A percentile compares a stretch with the other conserved stretches of the same genome.
These are phyloP conservation scores for Scaptomyza montana DNA, from an alignment of 1,140 invertebrate genomes.

Conservation along the genomic window DNA sequence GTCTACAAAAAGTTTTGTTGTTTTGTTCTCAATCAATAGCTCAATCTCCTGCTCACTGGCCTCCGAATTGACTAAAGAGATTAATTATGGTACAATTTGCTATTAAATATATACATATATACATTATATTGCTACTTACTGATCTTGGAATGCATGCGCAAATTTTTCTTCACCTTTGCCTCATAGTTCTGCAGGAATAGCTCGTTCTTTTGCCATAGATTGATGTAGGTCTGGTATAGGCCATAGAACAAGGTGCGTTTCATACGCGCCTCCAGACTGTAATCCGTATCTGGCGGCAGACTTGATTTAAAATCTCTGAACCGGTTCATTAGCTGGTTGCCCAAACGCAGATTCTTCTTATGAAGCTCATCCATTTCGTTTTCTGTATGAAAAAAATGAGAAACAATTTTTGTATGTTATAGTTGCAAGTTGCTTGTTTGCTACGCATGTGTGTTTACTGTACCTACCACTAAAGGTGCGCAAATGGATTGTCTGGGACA, in stretches of 20 bases:
- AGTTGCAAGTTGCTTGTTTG: background rate
- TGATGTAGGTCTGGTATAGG: slow-evolving; percentile 76
- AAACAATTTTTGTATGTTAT: background rate
- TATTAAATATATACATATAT: too few species aligned
- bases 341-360: slow-evolving; percentile 71
- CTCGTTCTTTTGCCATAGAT: slow-evolving; percentile 81
- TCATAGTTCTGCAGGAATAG: slow-evolving; percentile 77
- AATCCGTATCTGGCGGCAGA: slow-evolving; percentile 75
- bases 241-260: slow-evolving; percentile 80
- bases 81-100: too few species aligned
- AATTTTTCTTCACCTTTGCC: slow-evolving; percentile 72
- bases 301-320: slow-evolving; percentile 78
- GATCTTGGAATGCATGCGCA: slow-evolving; percentile 77
- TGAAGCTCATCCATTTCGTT: slow-evolving; percentile 79
- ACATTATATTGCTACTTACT: slow-evolving; percentile 54
- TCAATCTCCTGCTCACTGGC: slow-evolving; percentile 82
- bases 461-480: slow-evolving; percentile 75
- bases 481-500: slow-evolving; percentile 75
- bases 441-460: slow-evolving; percentile 7
- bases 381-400: slow-evolving; percentile 35
- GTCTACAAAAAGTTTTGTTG: slow-evolving; percentile 80
- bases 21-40: slow-evolving; percentile 76
- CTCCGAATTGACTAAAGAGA: slow-evolving; percentile 67
- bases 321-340: slow-evolving; percentile 70
- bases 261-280: slow-evolving; percentile 78